Evolutionary conservation across 2,113 vertebrate genomes (phyloP), one percentile per base, ranked within the genome.

Genomic region (Erythrolamprus reginae): DNA sequence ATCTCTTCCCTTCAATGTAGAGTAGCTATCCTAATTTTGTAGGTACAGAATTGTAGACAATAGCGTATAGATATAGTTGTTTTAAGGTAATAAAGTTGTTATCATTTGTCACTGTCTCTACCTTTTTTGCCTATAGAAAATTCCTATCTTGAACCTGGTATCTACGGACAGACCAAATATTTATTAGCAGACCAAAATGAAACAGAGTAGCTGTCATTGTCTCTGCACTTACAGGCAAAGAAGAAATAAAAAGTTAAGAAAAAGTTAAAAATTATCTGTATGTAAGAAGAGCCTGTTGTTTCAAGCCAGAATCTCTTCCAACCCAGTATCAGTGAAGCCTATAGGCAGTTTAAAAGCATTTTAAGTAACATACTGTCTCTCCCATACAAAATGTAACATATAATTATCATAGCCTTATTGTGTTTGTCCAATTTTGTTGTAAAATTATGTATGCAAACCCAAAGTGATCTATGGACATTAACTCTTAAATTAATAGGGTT

Each of bases 71-170:
- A 87, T 70, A 70, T 86, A 70, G 58, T 45, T 86, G 84, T 90
- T 90, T 90, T 90, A 50, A 53, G 33, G 53, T 90, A 77, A 53
- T 86, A 52, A 86, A 77, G 38, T 82, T 70, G 26, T 90, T 48
- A 55, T 55, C 89, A 56, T 55, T 53, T 56, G 50, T 82, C n/a
- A 86, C 61, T 53, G 28, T 38, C 45, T 86, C 83, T 70, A 65
- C 56, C 55, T 90, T 85, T 47, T n/a, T 33, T 26, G 24, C 83
- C 15, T 15, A 33, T 4, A 24, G 19, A 8, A 19, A 50, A 70
- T n/a, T 15, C 47, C 23, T 86, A 33, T 33, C 33, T 86, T 86
- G 19, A 70, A 52, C 13, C 48, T 52, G 17, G 24, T 26, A 45
- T 38, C 45, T 15, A 38, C 45, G 38, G 33, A 47, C 10, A 70